These are phyloP conservation scores for Cephus nigrinus DNA, from an alignment of 2,888 invertebrate species.

Conservation along the genomic window DNA sequence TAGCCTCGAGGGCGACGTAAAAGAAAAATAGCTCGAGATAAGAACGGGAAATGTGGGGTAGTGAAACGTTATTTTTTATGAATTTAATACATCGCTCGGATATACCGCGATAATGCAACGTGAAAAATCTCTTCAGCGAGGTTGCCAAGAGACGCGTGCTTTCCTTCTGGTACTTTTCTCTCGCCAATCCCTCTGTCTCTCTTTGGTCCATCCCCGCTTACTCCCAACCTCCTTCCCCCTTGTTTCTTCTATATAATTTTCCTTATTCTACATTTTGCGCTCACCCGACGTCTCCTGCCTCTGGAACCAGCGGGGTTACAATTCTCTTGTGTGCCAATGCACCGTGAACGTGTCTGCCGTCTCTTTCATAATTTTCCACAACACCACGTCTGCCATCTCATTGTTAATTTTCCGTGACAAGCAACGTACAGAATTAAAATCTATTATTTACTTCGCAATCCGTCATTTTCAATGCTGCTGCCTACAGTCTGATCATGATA, in stretches of 20 bases:
- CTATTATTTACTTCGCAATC: neutral
- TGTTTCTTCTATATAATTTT: neutral
- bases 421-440: neutral
- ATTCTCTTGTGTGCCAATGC: neutral
- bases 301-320: neutral
- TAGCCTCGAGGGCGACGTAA: slow-evolving; percentile 16
- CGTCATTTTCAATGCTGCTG: neutral
- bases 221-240: neutral
- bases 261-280: neutral
- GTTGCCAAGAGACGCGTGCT: slow-evolving; percentile 1
- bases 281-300: neutral
- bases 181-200: neutral
- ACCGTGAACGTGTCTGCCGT: neutral
- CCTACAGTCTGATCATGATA: neutral
- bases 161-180: neutral
- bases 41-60: slow-evolving; percentile 16
- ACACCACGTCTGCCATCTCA: no score
- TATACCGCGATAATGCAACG: slow-evolving; percentile 4
- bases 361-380: neutral
- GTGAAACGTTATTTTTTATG: slow-evolving; percentile 19
- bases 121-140: slow-evolving; percentile 5
- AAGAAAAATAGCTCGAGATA: slow-evolving; percentile 20
- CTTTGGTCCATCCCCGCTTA: neutral
- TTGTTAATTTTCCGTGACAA: neutral
- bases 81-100: slow-evolving; percentile 11